Evolutionary conservation across 2,888 invertebrate genomes (phyloP).

Genomic region (Nasonovia ribisnigri): DNA sequence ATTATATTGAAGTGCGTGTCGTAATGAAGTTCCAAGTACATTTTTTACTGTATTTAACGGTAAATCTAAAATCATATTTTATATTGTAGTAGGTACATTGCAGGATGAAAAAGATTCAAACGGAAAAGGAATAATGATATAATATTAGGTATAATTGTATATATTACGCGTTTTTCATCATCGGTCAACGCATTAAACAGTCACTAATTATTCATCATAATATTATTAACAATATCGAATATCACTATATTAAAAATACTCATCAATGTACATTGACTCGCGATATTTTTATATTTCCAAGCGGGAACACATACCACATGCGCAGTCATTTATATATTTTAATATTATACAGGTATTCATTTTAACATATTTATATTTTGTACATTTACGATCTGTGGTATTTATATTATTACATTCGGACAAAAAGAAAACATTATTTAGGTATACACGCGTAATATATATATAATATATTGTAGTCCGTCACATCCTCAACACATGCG

Average conservation of each 20-base stretch:
- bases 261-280: not conserved
- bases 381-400: not conserved
- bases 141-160: not conserved
- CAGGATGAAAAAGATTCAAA: not conserved
- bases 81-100: not conserved
- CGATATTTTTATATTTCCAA: constrained; percentile 1
- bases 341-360: not conserved
- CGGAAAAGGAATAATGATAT: not conserved
- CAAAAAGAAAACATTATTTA: not conserved
- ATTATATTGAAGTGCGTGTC: constrained; percentile 31
- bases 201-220: not conserved
- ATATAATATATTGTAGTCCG: not conserved
- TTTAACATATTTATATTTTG: not conserved
- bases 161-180: not conserved
- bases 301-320: too few species aligned
- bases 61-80: constrained; percentile 38
- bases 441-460: not conserved
- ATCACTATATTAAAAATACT: not conserved
- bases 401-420: not conserved
- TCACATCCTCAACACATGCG: not conserved
- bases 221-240: too few species aligned
- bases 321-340: not conserved
- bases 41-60: constrained; percentile 30
- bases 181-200: not conserved
- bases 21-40: constrained; percentile 31